Evolutionary conservation across 2,113 vertebrate genomes (phyloP), one percentile per base, ranked within the genome.

Genomic region (Urocynchramus pylzowi): DNA sequence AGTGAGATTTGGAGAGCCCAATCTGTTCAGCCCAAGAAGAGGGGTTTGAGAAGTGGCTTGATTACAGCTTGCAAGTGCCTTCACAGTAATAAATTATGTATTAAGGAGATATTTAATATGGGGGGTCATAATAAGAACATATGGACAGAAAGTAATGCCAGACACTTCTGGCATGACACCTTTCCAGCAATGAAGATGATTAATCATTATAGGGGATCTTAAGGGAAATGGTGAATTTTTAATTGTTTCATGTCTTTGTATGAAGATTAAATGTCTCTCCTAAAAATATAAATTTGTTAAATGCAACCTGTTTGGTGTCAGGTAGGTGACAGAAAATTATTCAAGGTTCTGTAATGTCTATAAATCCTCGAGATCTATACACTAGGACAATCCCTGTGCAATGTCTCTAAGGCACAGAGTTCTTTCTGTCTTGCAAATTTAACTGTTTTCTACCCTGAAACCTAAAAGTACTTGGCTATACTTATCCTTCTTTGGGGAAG

Each of bases 211-310:
- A 77, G 50, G n/a, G 41, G 84, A 89, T 93, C 93, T 69, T 64
- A 65, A 69, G 84, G 87, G 93, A 96, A 87, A 85, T 26, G 10
- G 28, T 53, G 53, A 63, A 57, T 76, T 79, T 87, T 41, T 82
- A 87, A 81, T 92, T 87, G 49, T 87, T 96, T 90, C 49, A 26
- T 94, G 65, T 84, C 87, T 94, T 87, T 85, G 45, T 91, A 80
- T 80, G 57, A 67, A 89, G 87, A 93, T 87, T 79, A 84, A 91
- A 57, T 52, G 27, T 65, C 78, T 94, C 27, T 82, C 61, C 45
- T 61, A 57, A 23, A 91, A n/a, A 44, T 33, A 65, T 3, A 59
- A 39, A 61, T 79, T 93, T 78, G 56, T 81, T 70, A 91, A 93
- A 82, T 57, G n/a, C 44, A 92, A 79, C 69, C 52, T 94, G 49